Base-by-base conservation (phyloP, 2,888 invertebrate species). In the Cryptophagus acutangulus region DNA sequence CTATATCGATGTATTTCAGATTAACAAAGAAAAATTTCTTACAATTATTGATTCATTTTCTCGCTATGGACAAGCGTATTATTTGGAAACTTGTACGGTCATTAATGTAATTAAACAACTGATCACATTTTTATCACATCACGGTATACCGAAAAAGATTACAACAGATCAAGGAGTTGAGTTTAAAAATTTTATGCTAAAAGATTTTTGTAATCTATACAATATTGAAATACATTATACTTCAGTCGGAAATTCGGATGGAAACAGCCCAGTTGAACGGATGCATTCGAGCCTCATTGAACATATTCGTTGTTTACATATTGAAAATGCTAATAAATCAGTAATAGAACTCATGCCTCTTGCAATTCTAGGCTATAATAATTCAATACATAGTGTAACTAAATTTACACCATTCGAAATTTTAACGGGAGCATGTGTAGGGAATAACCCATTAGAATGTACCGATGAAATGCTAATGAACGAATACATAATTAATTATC, bases 221-320 rank as follows among this genome's bases (percentile, higher is more conserved):
- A 31, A 31, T 5, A 31, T 31, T 10, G n/a, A 31, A 31, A 10
- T 16, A 15, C 31, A 31, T 16, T 31, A 31, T 15, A 31, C 31
- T 5, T 15, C 31, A 5, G 4, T 16, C 16, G 13, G n/a, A n/a
- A 13, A 31, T 12, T 16, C 14, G 2, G 12, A 31, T 6, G n/a
- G 14, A 8, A 31, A 31, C 16, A 15, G 15, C 31, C 31, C 16
- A 31, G 14, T 31, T 2, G 31, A 31, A 31, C 14, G 31, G 8
- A n/a, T 31, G 9, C 31, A 31, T 15, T 31, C 31, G 9, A 31
- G 15, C 4, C n/a, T 31, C 2, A 31, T 31, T 12, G 31, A 31
- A 15, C 31, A 31, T 31, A 6, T 31, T 5, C 13, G 15, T 3
- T 15, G 13, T 5, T n/a, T 31, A 3, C 4, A n/a, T 10, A n/a